Conservation (phyloP, 2,113 vertebrate species). For the Osmerus mordax region DNA sequence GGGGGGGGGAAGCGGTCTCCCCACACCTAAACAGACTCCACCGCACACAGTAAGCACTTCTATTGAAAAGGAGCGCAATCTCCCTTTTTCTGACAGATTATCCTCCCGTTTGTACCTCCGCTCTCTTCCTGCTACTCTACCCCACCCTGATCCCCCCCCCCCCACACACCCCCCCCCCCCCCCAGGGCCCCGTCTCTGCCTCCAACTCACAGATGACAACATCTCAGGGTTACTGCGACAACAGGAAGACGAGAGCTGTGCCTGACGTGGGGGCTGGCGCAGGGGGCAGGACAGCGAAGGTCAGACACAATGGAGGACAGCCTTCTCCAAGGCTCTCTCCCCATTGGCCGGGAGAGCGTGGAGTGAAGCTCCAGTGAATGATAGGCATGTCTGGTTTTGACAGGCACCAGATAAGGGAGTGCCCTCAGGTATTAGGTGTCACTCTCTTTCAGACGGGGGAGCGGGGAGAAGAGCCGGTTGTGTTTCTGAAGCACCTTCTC, state of each 20-base stretch:
- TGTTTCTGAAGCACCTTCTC: constrained; percentile 3
- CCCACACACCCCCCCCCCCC: too few species aligned
- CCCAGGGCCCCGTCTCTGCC: background rate
- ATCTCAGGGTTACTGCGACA: constrained; percentile 66
- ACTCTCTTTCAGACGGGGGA: constrained; percentile 71
- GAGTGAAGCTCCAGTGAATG: constrained; percentile 78
- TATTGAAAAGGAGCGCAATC: constrained; percentile 53
- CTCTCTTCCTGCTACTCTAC: constrained; percentile 45
- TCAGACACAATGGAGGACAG: constrained; percentile 60
- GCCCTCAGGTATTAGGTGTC: constrained; percentile 90
- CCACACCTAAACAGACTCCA: constrained; percentile 24
- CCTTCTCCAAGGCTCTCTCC: constrained; percentile 57
- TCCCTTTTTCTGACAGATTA: constrained; percentile 49
- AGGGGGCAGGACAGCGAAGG: constrained; percentile 58
- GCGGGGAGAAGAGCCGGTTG: background rate
- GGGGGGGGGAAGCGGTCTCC: constrained; percentile 23
- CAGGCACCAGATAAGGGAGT: constrained; percentile 86
- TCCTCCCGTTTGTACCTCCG: constrained; percentile 52
- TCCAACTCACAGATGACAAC: constrained; percentile 54
- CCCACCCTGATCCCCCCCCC: background rate
- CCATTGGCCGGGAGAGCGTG: constrained; percentile 66
- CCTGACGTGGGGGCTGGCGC: constrained; percentile 43
- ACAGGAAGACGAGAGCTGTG: constrained; percentile 59
- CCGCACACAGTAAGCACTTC: constrained; percentile 56
- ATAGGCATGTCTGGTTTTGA: constrained; percentile 84